phyloP scores from a whole-genome alignment of 2,888 invertebrate genomes.

The Polydrusus tereticollis region DNA sequence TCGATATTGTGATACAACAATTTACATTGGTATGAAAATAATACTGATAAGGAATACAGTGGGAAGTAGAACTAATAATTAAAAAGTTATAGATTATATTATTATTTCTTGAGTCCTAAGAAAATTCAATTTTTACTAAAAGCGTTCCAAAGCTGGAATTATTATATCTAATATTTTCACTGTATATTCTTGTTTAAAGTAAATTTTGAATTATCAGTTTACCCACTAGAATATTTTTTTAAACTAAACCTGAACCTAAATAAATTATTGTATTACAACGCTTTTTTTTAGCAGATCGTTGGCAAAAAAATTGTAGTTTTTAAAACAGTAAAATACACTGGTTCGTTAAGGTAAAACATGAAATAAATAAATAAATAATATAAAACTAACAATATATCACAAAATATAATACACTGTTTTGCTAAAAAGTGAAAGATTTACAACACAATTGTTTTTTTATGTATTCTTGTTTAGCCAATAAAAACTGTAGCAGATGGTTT shows the following conservation, averaged over 20 bases:
- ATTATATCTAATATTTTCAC: not conserved
- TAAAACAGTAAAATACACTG: conserved; percentile 7
- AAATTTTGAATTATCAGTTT: not conserved
- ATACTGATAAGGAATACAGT: conserved; percentile 24
- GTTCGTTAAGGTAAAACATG: not conserved
- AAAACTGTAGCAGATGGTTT: not conserved
- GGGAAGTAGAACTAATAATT: not conserved
- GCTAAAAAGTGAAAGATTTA: conserved; percentile 4
- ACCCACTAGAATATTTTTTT: not conserved
- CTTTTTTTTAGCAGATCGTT: not conserved
- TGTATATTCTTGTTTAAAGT: too few relatives aligned
- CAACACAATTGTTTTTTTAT: not conserved
- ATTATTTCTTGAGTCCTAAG: too few relatives aligned
- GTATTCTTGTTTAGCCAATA: not conserved
- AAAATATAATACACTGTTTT: conserved; percentile 30
- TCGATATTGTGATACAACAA: conserved; percentile 19
- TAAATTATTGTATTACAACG: not conserved
- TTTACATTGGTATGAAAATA: conserved; percentile 15
- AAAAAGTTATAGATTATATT: too few relatives aligned
- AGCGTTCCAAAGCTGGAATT: not conserved
- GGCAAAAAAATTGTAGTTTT: not conserved
- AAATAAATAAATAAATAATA: conserved; percentile 36
- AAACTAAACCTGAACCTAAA: not conserved
- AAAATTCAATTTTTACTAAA: not conserved
- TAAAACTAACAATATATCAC: conserved; percentile 37